Evolutionary conservation across 2,888 invertebrate species (phyloP), one percentile per base, ranked within the genome.

Genomic region (Sphecodes monilicornis): DNA sequence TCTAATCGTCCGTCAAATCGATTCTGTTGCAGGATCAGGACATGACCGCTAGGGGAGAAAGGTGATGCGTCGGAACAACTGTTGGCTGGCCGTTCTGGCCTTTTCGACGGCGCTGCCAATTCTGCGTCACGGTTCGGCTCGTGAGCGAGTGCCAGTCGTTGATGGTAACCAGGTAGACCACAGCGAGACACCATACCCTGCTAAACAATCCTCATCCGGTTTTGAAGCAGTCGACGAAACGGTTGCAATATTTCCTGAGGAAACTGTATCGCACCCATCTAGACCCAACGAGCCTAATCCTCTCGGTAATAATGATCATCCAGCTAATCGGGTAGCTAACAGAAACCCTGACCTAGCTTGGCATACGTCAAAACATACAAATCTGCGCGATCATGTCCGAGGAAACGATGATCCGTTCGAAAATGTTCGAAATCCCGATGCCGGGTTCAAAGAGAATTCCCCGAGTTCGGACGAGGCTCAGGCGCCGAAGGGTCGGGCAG

Each of bases 41-140:
- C 70, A 93, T 93, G 93, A 89, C 87, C 85, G 85, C 76, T 74
- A 80, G 79, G 82, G 85, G 82, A 69, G 82, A 86, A 84, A 92
- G 93, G 92, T 93, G 92, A 94, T 94, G 94, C 88, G 89, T 90
- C 91, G 89, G 87, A 88, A 91, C 86, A 87, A 85, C 84, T 86
- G 90, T 88, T 89, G 91, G 90, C 82, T 86, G 94, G 94, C 93
- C 94, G 86, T 93, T n/a, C 86, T 89, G 94, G 92, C 92, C 92
- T 86, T 90, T 79, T 92, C 91, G 90, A 89, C 89, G 82, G 83
- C 85, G 74, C 74, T 89, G 66, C 70, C 88, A 69, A 81, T 80
- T 54, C 68, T 86, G 41, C 86, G 83, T 10, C 80, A 75, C 71
- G 85, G 88, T 41, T 80, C 83, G 41, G 85, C 89, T 1, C 68